Evolutionary conservation across 2,888 invertebrate species (phyloP).

Genomic region (Heteromyza rotundicornis): DNA sequence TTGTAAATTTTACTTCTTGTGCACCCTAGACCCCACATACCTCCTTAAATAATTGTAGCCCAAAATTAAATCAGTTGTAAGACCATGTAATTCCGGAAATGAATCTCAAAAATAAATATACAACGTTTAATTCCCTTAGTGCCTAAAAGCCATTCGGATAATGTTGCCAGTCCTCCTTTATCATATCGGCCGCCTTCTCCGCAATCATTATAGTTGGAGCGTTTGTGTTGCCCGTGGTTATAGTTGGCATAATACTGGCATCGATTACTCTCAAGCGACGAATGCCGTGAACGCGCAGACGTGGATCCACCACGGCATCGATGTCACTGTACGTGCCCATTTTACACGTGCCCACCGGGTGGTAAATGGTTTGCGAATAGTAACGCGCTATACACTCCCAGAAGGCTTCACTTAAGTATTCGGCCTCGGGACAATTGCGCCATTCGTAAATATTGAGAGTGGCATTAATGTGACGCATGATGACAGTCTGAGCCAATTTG

Average conservation of each 20-base stretch:
- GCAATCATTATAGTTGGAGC: conserved; percentile 85
- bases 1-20: no score
- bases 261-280: conserved; percentile 76
- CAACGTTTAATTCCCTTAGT: no score
- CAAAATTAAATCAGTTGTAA: no score
- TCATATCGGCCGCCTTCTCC: conserved; percentile 82
- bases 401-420: conserved; percentile 75
- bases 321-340: conserved; percentile 73
- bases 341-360: conserved; percentile 81
- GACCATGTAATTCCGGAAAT: no score
- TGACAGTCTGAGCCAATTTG: conserved; percentile 67
- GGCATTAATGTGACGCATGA: conserved; percentile 69
- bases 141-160: conserved; percentile 32
- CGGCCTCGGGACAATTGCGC: conserved; percentile 70
- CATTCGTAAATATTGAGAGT: conserved; percentile 70
- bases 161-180: conserved; percentile 73
- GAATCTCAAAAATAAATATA: no score
- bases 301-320: conserved; percentile 73
- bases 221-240: conserved; percentile 81
- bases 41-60: no score
- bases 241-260: conserved; percentile 82
- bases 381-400: conserved; percentile 78
- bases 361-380: conserved; percentile 81
- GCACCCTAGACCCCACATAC: no score
- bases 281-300: conserved; percentile 73